A percentile compares a stretch with the other conserved stretches of the same genome.
Conservation (phyloP, 1,140 invertebrate genomes). For the Matsumurasca onukii region DNA sequence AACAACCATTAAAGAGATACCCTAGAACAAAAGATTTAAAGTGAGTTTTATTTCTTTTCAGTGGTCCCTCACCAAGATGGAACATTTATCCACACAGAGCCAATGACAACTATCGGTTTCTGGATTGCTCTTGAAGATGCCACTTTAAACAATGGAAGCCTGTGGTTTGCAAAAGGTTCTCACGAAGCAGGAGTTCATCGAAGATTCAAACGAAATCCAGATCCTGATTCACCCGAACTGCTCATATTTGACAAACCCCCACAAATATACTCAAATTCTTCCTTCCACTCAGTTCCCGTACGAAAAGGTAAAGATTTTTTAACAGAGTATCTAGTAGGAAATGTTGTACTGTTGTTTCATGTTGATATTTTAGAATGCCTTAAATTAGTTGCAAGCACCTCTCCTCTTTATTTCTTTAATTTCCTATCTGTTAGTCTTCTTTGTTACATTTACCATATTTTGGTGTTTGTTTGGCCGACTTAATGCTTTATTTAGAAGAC, state of each 20-base stretch:
- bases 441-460: too few relatives aligned
- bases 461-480: too few relatives aligned
- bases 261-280: constrained; percentile 70
- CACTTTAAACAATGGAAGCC: constrained; percentile 89
- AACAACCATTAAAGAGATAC: too few relatives aligned
- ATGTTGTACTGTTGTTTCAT: too few relatives aligned
- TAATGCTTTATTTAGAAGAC: too few relatives aligned
- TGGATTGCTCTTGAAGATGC: constrained; percentile 96
- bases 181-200: constrained; percentile 79
- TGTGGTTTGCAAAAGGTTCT: constrained; percentile 89
- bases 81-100: constrained; percentile 80
- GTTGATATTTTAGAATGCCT: too few relatives aligned
- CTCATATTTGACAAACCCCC: constrained; percentile 64
- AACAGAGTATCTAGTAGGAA: not conserved
- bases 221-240: constrained; percentile 59
- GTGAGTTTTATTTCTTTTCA: constrained; percentile 49
- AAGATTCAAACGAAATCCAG: constrained; percentile 69
- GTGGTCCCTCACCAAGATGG: constrained; percentile 86
- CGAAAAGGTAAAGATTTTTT: constrained; percentile 62
- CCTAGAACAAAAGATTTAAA: too few relatives aligned
- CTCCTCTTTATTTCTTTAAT: too few relatives aligned
- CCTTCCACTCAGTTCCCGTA: constrained; percentile 77
- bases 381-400: too few relatives aligned
- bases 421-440: too few relatives aligned
- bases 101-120: constrained; percentile 72